These are phyloP conservation scores for Spizaetus ornatus DNA, from an alignment of 2,113 vertebrate genomes.

Conservation along the genomic window DNA sequence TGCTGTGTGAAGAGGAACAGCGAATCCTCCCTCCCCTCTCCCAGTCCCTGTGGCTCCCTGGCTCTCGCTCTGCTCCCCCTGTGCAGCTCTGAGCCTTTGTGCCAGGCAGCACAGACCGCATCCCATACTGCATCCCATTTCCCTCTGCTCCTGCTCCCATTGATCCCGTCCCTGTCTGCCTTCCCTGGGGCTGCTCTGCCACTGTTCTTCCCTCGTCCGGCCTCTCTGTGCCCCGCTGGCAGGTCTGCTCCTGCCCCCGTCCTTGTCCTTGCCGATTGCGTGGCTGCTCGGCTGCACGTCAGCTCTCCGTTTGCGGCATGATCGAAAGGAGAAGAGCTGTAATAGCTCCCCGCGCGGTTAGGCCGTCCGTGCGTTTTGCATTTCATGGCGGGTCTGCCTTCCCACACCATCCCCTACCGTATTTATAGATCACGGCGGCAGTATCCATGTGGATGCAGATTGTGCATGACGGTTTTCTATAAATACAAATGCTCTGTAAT, in stretches of 20 bases:
- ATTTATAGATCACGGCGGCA: constrained; percentile 2
- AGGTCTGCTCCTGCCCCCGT: neutral
- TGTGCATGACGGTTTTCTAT: constrained; percentile 26
- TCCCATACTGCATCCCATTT: neutral
- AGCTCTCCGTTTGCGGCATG: accelerated
- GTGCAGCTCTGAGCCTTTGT: neutral
- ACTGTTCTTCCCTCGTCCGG: accelerated
- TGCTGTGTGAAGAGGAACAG: neutral
- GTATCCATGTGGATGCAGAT: neutral
- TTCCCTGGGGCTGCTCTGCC: neutral
- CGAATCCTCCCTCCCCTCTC: neutral
- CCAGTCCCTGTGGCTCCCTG: neutral
- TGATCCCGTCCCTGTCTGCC: neutral
- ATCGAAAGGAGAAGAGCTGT: neutral
- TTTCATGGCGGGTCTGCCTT: constrained; percentile 6
- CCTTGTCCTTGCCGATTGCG: accelerated
- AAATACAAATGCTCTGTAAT: constrained; percentile 64
- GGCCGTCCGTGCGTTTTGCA: neutral
- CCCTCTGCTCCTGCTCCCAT: neutral
- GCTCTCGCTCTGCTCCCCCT: neutral
- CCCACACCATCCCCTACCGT: neutral
- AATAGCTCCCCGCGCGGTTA: neutral
- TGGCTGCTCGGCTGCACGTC: neutral
- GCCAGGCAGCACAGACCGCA: neutral
- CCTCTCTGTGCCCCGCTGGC: accelerated